Evolutionary conservation across 2,113 vertebrate species (phyloP).

Genomic region (Heloderma charlesbogerti): DNA sequence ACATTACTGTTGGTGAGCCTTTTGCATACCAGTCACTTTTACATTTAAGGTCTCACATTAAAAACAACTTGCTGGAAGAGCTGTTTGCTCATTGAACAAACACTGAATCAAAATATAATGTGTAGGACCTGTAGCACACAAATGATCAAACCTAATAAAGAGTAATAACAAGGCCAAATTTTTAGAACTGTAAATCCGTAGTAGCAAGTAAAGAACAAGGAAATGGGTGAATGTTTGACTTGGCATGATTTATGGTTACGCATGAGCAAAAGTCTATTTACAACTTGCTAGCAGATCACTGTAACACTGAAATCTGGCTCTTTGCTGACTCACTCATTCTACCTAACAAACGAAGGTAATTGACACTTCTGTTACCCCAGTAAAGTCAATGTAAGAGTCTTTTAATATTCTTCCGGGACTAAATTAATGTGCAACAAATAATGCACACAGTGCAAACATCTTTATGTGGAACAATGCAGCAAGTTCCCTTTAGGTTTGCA

Average conservation of each 20-base stretch:
- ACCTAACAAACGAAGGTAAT: not conserved
- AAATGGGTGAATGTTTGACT: conserved; percentile 53
- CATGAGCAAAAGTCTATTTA: conserved; percentile 35
- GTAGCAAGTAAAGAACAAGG: not conserved
- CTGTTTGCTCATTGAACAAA: not conserved
- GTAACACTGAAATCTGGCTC: not conserved
- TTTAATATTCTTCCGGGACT: conserved; percentile 6
- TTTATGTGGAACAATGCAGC: not conserved
- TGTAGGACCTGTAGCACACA: not conserved
- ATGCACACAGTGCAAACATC: not conserved
- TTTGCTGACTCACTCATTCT: conserved; percentile 28
- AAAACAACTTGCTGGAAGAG: not conserved
- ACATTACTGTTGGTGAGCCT: no score
- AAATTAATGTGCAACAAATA: accelerated
- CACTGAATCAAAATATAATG: not conserved
- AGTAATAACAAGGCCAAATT: not conserved
- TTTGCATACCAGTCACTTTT: not conserved
- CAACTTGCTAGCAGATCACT: conserved; percentile 35
- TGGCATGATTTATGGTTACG: conserved; percentile 20
- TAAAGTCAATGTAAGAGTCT: not conserved
- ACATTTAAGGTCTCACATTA: not conserved
- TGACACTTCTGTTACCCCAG: not conserved
- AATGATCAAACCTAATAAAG: not conserved
- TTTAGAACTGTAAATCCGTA: conserved; percentile 30
- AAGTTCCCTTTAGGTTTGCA: not conserved